Evolutionary conservation across 1,140 invertebrate genomes (phyloP), one percentile per base, ranked within the genome.

Genomic region (Cydia strobilella): DNA sequence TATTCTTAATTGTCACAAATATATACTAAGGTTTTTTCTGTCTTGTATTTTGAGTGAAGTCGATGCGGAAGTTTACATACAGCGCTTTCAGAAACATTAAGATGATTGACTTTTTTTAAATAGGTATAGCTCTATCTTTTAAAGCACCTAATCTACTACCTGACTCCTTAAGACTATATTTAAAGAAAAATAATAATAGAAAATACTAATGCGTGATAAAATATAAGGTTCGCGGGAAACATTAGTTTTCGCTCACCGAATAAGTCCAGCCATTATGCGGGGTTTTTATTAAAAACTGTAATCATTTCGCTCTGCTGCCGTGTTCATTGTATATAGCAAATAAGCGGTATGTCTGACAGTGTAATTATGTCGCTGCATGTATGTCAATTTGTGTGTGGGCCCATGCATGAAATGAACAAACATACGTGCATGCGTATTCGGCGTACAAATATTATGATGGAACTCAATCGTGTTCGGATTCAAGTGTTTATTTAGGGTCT

Each of bases 381-480:
- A 74, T 81, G 76, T 81, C 85, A 82, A 84, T 88, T 88, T 84
- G 82, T 77, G 83, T 79, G 84, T 69, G 71, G 77, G 75, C 51
- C 75, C 75, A 77, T 81, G 77, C 86, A 83, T 88, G 85, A 86
- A 88, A 88, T 88, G 82, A 88, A 86, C 80, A 59, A 85, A 82
- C 82, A 83, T 86, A 82, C 9, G 7, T 23, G 12, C 9, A 23
- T 59, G 20, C 20, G 54, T 23, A 23, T 59, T n/a, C 20, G 54
- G 20, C 54, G 54, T 20, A 59, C 54, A 59, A 59, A 59, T 59
- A 59, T 59, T 59, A n/a, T 59, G 54, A 23, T 7, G 20, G 54
- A 12, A 0, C 18, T 20, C 2, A 59, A 23, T 59, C 20, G 20
- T 23, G 20, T 23, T 23, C 0, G 10, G 20, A 23, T 59, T 59